Evolutionary conservation across 2,113 vertebrate genomes (phyloP).

Genomic region (Cisticola juncidis): DNA sequence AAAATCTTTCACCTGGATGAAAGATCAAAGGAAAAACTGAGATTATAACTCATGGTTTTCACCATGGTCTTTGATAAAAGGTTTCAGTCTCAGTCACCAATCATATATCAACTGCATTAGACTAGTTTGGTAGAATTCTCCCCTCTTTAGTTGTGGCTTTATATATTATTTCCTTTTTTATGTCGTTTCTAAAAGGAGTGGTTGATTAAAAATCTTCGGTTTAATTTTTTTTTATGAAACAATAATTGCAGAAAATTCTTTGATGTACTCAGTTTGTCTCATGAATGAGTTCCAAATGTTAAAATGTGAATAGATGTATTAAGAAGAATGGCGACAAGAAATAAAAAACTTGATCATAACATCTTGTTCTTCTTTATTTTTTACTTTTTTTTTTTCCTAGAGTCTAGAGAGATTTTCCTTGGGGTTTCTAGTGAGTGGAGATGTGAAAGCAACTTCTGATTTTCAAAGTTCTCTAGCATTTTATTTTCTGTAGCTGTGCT

Average conservation of each 20-base stretch:
- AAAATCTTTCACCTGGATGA: neutral
- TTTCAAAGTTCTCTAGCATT: neutral
- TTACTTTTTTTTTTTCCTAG: fast-evolving
- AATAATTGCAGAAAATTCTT: neutral
- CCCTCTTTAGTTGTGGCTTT: neutral
- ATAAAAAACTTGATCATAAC: neutral
- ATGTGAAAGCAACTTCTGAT: neutral
- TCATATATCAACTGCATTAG: neutral
- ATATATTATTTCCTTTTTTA: neutral
- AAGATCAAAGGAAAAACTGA: neutral
- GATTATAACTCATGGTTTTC: neutral
- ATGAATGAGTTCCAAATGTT: neutral
- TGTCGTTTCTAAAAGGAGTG: neutral
- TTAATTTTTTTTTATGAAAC: neutral
- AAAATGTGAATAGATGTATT: neutral
- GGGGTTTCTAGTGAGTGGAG: neutral
- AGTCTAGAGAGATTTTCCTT: neutral
- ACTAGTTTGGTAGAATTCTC: neutral
- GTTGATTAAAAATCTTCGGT: neutral
- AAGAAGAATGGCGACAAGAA: neutral
- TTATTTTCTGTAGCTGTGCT: neutral
- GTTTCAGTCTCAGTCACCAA: neutral
- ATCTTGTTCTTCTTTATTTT: neutral
- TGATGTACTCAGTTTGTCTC: neutral
- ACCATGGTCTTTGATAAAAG: neutral